Percentiles rank a stretch among this genome's conserved stretches.
Conservation (phyloP, 2,797 vertebrate genomes). For the Orestias chungarensis region DNA sequence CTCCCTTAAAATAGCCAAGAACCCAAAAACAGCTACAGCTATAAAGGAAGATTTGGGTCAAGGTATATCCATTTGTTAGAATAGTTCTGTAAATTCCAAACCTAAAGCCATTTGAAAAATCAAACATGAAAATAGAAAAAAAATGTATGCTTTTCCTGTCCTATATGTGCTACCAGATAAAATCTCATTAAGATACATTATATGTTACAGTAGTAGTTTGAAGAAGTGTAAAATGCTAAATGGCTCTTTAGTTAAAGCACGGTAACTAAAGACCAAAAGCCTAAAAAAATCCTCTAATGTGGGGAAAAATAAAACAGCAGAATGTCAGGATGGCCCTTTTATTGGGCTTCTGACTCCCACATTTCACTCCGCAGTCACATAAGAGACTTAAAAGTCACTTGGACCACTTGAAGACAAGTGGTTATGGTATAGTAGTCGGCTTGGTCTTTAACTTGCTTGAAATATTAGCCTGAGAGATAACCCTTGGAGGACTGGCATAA, state of each 20-base stretch:
- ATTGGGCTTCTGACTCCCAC: conserved; percentile 21
- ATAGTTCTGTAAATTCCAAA: background rate
- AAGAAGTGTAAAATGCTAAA: background rate
- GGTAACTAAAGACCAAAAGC: conserved; percentile 17
- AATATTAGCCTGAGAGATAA: conserved; percentile 35
- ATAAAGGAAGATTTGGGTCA: background rate
- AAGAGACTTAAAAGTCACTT: conserved; percentile 41
- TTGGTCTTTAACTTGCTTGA: conserved; percentile 28
- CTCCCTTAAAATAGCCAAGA: background rate
- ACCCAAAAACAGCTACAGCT: background rate
- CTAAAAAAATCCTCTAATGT: background rate
- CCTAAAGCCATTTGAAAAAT: background rate
- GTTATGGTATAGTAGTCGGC: conserved; percentile 52
- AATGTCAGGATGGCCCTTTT: conserved; percentile 37
- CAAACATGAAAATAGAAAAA: background rate
- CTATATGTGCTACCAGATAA: background rate
- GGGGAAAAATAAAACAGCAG: conserved; percentile 41
- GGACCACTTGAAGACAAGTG: conserved; percentile 39
- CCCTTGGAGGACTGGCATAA: conserved; percentile 19
- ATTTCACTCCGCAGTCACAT: conserved; percentile 21
- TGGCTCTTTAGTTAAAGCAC: background rate
- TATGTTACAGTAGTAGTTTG: background rate
- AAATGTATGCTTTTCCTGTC: background rate
- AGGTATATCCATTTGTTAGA: background rate
- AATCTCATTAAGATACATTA: background rate